These are phyloP conservation scores for Plecturocebus donacophilus DNA, from an alignment of 2,113 vertebrate species.

Conservation along the genomic window DNA sequence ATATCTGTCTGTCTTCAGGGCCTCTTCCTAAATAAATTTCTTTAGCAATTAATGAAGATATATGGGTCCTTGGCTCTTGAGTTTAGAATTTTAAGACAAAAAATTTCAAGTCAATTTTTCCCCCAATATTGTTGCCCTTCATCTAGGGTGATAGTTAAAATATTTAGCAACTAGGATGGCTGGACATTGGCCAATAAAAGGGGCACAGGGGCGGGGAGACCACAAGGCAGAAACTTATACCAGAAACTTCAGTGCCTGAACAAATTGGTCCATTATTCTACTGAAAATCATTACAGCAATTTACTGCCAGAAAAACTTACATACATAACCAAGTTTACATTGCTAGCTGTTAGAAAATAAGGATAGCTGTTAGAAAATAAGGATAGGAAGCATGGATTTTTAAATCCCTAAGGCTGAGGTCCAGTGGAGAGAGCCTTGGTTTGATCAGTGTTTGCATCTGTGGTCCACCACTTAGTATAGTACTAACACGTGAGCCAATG, in stretches of 20 bases:
- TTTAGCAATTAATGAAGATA: not conserved
- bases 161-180: not conserved
- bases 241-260: not conserved
- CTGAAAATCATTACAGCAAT: not conserved
- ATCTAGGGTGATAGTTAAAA: not conserved
- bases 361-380: not conserved
- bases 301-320: not conserved
- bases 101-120: not conserved
- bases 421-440: not conserved
- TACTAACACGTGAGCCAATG: not conserved
- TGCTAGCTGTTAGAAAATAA: not conserved
- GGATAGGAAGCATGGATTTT: not conserved
- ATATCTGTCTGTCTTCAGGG: not conserved
- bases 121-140: not conserved
- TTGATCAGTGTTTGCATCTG: not conserved
- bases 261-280: not conserved
- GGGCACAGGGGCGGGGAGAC: not conserved
- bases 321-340: not conserved
- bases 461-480: not conserved
- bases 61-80: not conserved
- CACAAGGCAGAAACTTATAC: not conserved
- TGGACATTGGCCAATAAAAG: not conserved
- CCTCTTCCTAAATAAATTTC: constrained; percentile 30
- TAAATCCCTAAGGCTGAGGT: not conserved
- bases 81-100: not conserved